Conservation (phyloP, 2,113 vertebrate genomes). For the Uropsilus gracilis region DNA sequence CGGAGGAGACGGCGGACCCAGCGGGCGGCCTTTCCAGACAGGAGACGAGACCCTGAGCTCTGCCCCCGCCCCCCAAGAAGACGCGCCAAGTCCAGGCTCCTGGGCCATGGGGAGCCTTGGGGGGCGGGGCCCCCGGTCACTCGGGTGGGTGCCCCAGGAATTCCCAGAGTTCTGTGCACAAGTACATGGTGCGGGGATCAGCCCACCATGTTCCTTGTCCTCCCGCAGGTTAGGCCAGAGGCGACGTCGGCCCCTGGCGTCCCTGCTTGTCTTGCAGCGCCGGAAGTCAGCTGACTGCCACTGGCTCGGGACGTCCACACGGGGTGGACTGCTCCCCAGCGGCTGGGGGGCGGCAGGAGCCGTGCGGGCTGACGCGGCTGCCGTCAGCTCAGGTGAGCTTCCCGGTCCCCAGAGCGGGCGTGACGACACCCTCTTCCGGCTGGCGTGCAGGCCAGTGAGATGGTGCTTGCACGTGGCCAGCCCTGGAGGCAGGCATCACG, state of each 20-base stretch:
- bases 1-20: too few species aligned
- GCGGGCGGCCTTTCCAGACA: neutral
- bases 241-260: too few species aligned
- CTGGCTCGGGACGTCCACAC: too few species aligned
- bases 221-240: too few species aligned
- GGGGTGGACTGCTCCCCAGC: too few species aligned
- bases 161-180: neutral
- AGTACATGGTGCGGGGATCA: rapidly evolving
- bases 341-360: too few species aligned
- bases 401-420: neutral
- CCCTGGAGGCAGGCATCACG: neutral
- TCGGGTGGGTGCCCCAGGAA: neutral
- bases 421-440: neutral
- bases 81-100: neutral
- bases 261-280: too few species aligned
- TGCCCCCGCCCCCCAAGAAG: neutral
- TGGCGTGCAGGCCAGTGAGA: neutral
- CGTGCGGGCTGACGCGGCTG: neutral
- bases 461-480: neutral
- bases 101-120: neutral
- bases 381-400: neutral
- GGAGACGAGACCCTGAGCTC: neutral
- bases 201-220: too few species aligned
- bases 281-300: too few species aligned
- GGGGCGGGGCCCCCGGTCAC: neutral